Base-by-base conservation (phyloP, 1,140 invertebrate genomes). In the Cecropterus lyciades region DNA sequence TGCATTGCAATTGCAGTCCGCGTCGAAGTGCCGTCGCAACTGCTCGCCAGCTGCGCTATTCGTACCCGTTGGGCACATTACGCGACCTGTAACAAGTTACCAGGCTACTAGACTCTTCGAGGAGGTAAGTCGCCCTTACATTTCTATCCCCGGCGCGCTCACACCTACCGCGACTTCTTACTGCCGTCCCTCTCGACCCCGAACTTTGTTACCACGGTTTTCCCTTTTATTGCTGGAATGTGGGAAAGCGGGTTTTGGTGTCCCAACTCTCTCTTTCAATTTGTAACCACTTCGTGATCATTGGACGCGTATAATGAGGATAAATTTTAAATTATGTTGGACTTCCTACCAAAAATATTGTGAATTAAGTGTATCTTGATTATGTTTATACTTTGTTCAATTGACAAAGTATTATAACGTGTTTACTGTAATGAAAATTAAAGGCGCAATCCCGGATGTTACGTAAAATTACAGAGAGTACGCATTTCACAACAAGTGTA, bases 171-270 rank as follows among this genome's bases (percentile, higher is more conserved):
- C 42, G 27, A 40, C 48, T 53, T 49, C 70, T 70, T 81, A 79
- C 81, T 46, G 30, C 67, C 69, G 46, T 92, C 87, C 73, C 73
- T 67, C 62, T 87, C 77, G 43, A 49, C 63, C 43, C 48, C 48
- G 27, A 49, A 53, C 63, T 69, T 48, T 69, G 71, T 81, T 79
- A 75, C 75, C 77, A 72, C 73, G 70, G 82, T 80, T 91, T 91
- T 91, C 89, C 86, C 89, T 91, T 91, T 91, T 89, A 91, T 85
- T 78, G 70, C 69, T 71, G 89, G 89, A 91, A 91, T 91, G 87
- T 90, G 77, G 89, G 84, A 89, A 89, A 90, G 77, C 89, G 79
- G 87, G 87, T 89, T 85, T 90, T 77, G 72, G 82, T 87, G 87
- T 82, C 82, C 79, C 77, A 83, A 90, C 89, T 91, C 85, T 91